Conservation (phyloP, 2,113 vertebrate species). For the Barbus barbus region DNA sequence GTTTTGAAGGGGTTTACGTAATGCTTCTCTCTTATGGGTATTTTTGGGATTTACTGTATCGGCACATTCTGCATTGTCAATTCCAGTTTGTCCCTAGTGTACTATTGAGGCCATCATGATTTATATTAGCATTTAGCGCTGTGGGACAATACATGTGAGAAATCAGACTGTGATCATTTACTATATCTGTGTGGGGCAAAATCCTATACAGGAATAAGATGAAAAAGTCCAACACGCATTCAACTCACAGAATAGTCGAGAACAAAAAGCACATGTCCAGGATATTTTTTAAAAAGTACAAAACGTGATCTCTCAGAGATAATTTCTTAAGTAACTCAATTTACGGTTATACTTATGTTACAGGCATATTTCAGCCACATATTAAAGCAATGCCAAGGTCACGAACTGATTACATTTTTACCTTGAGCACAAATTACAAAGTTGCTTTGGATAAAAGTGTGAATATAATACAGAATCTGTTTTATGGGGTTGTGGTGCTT, state of each 20-base stretch:
- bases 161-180: conserved; percentile 7
- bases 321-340: background rate
- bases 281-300: background rate
- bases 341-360: background rate
- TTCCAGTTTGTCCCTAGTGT: background rate
- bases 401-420: background rate
- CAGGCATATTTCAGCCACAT: background rate
- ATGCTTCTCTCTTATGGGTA: background rate
- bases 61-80: conserved; percentile 20
- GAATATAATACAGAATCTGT: background rate
- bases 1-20: conserved; percentile 16
- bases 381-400: background rate
- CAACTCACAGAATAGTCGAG: background rate
- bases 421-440: background rate
- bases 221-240: background rate
- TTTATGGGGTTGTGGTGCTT: background rate
- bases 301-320: background rate
- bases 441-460: background rate
- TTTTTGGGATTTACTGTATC: conserved; percentile 5
- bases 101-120: conserved; percentile 38
- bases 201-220: background rate
- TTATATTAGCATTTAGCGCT: conserved; percentile 20
- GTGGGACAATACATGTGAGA: conserved; percentile 27
- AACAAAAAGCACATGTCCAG: background rate
- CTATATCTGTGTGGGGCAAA: background rate